These are phyloP conservation scores for Meliscaeva auricollis DNA, from an alignment of 2,888 invertebrate genomes.

Conservation along the genomic window DNA sequence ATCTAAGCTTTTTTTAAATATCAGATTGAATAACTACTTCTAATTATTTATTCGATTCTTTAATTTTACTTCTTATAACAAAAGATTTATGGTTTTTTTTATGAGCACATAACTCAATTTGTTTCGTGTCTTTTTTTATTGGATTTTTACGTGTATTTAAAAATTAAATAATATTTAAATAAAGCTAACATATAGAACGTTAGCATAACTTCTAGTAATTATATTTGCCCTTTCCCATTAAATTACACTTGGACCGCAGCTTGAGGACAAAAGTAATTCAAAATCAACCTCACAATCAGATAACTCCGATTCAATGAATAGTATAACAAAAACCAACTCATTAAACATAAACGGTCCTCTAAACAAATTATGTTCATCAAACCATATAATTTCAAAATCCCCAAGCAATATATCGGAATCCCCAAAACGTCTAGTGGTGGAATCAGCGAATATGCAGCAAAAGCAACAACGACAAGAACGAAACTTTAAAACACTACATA, in stretches of 20 bases:
- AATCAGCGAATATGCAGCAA: constrained; percentile 50
- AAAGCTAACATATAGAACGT: constrained; percentile 39
- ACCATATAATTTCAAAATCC: constrained; percentile 43
- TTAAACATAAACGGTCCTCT: constrained; percentile 27
- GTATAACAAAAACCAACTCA: constrained; percentile 43
- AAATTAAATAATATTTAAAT: not conserved
- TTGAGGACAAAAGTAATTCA: constrained; percentile 64
- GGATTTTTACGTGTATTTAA: constrained; percentile 6
- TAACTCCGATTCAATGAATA: constrained; percentile 68
- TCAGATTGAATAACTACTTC: no score
- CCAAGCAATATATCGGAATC: constrained; percentile 56
- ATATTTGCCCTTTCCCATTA: constrained; percentile 54
- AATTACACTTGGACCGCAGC: constrained; percentile 66
- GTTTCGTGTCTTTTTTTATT: not conserved
- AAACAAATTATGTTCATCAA: constrained; percentile 47
- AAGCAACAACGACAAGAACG: constrained; percentile 53
- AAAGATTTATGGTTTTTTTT: not conserved
- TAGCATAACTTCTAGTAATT: constrained; percentile 45
- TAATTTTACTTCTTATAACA: no score
- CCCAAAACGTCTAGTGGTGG: constrained; percentile 6
- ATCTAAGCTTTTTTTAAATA: no score
- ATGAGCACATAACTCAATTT: not conserved
- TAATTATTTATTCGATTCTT: no score
- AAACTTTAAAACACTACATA: constrained; percentile 15
- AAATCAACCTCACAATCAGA: constrained; percentile 66